These are phyloP conservation scores for Drosophila micromelanica DNA, from an alignment of 1,140 invertebrate genomes.

Conservation along the genomic window DNA sequence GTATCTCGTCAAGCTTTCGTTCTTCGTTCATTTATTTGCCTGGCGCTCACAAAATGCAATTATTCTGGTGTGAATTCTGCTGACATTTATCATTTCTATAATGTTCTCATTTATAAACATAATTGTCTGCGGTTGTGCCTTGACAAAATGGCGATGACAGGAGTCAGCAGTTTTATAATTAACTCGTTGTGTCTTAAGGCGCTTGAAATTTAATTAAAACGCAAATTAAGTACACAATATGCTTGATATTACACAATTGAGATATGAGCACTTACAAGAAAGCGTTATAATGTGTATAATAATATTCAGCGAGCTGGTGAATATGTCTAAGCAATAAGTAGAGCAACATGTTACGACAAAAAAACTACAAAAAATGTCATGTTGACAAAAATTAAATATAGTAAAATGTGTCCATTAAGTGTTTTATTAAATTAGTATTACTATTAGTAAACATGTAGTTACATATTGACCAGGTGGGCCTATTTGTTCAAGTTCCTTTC, in stretches of 20 bases:
- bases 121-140: slow-evolving; percentile 24
- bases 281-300: not conserved
- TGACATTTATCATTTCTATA: slow-evolving; percentile 32
- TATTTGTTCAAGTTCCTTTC: no score
- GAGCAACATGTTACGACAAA: not conserved
- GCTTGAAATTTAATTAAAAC: slow-evolving; percentile 28
- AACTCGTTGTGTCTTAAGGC: slow-evolving; percentile 45
- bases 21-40: slow-evolving; percentile 1
- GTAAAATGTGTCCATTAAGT: no score
- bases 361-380: not conserved
- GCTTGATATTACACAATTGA: not conserved
- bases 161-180: slow-evolving; percentile 55
- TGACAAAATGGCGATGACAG: slow-evolving; percentile 12
- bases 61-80: slow-evolving; percentile 5
- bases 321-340: not conserved
- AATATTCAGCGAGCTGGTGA: not conserved
- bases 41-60: not conserved
- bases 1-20: not conserved
- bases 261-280: not conserved
- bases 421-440: no score
- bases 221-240: slow-evolving; percentile 5
- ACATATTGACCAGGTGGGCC: no score
- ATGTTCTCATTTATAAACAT: slow-evolving; percentile 28
- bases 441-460: no score
- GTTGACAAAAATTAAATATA: not conserved